Evolutionary conservation across 1,140 invertebrate genomes (phyloP).

Genomic region (Palaemon carinicauda): DNA sequence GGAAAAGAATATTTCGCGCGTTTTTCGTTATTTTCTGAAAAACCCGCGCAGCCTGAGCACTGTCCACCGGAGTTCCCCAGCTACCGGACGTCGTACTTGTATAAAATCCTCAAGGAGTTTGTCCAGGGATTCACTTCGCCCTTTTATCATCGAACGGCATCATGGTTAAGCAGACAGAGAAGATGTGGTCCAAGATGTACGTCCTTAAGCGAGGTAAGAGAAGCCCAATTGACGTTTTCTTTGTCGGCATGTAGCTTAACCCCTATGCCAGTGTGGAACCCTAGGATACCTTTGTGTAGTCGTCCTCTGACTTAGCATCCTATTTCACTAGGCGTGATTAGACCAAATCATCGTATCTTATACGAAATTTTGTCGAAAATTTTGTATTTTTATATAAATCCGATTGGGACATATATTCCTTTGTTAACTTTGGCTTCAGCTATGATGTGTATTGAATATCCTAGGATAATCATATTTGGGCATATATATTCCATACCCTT

Average conservation of each 20-base stretch:
- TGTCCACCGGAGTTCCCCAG: background rate
- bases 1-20: slow-evolving; percentile 21
- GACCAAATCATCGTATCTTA: too few relatives aligned
- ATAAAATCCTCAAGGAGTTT: background rate
- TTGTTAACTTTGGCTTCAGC: too few relatives aligned
- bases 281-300: too few relatives aligned
- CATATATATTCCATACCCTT: too few relatives aligned
- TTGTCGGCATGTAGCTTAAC: background rate
- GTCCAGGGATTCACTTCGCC: too few relatives aligned
- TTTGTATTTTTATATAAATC: too few relatives aligned
- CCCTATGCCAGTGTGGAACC: background rate
- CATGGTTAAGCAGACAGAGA: background rate
- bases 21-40: background rate
- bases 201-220: slow-evolving; percentile 34
- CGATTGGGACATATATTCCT: too few relatives aligned
- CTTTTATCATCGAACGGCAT: background rate
- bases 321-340: too few relatives aligned
- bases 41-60: slow-evolving; percentile 6
- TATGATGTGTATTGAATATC: too few relatives aligned
- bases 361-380: too few relatives aligned
- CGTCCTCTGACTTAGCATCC: too few relatives aligned
- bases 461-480: too few relatives aligned
- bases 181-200: slow-evolving; percentile 53
- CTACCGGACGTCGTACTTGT: background rate
- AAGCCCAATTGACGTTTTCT: background rate